Percentiles rank a stretch among this genome's conserved stretches.
phyloP scores from a whole-genome alignment of 2,797 vertebrate species.

The Crax fasciolata region DNA sequence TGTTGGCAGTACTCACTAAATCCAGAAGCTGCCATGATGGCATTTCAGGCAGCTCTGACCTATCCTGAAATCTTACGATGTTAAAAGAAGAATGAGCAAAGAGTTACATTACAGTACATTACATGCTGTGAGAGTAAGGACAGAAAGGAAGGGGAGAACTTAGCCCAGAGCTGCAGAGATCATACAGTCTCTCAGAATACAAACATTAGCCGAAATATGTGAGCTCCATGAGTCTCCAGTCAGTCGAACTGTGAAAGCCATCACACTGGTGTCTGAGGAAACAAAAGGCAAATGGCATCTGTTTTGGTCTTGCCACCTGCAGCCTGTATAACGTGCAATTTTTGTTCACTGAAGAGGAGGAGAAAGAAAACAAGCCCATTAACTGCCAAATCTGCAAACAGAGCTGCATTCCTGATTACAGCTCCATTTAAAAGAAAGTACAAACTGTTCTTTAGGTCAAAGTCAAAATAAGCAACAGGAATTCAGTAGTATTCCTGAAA shows the following conservation, averaged over 20 bases:
- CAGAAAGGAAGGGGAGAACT: not conserved
- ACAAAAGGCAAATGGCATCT: not conserved
- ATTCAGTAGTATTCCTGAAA: not conserved
- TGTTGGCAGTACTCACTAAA: not conserved
- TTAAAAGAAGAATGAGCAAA: not conserved
- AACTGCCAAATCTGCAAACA: not conserved
- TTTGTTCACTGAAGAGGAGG: not conserved
- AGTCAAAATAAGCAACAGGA: not conserved
- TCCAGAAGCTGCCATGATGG: not conserved
- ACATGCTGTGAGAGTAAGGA: not conserved
- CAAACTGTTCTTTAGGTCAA: not conserved
- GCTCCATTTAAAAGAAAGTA: not conserved
- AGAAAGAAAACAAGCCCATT: not conserved
- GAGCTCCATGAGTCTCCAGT: not conserved
- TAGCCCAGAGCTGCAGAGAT: not conserved
- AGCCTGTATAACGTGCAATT: not conserved
- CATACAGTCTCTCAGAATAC: not conserved
- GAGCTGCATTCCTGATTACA: not conserved
- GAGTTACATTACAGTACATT: not conserved
- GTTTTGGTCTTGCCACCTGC: not conserved
- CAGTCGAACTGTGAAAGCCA: not conserved
- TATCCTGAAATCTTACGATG: not conserved
- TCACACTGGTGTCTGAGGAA: not conserved
- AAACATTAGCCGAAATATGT: not conserved
- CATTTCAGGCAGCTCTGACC: not conserved